phyloP scores from a whole-genome alignment of 2,888 invertebrate species.

The Hydropsyche betteni region DNA sequence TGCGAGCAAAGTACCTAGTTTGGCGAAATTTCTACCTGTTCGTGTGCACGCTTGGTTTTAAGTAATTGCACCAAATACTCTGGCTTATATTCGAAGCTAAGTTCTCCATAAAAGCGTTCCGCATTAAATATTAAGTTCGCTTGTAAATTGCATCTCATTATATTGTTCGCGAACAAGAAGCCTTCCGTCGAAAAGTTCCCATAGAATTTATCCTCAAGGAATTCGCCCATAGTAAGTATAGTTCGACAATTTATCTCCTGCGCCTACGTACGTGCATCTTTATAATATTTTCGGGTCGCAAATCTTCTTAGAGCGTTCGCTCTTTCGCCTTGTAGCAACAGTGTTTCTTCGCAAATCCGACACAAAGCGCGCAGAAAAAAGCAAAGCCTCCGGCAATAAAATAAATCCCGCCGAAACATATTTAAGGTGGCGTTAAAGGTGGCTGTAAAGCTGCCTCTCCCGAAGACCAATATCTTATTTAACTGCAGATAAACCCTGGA shows the following conservation, averaged over 20 bases:
- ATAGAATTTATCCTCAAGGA: background rate
- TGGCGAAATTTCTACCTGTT: too few relatives aligned
- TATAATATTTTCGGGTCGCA: slow-evolving; percentile 18
- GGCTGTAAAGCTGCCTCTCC: slow-evolving; percentile 37
- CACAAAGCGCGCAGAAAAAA: slow-evolving; percentile 20
- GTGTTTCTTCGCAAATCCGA: slow-evolving; percentile 20
- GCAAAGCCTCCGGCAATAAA: slow-evolving; percentile 40
- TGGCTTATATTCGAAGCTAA: slow-evolving; percentile 10
- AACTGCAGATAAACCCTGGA: slow-evolving; percentile 42
- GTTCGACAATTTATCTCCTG: background rate
- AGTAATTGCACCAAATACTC: slow-evolving; percentile 15
- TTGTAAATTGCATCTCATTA: slow-evolving; percentile 19
- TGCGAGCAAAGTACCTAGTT: too few relatives aligned
- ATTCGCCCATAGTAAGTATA: background rate
- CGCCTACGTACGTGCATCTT: background rate
- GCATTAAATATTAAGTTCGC: slow-evolving; percentile 15
- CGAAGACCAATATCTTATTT: slow-evolving; percentile 39
- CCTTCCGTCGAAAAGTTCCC: background rate
- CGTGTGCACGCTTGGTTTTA: background rate
- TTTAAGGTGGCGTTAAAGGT: slow-evolving; percentile 41
- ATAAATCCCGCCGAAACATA: slow-evolving; percentile 44
- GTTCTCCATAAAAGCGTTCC: slow-evolving; percentile 2
- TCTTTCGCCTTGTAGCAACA: slow-evolving; percentile 10
- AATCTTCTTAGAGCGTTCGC: slow-evolving; percentile 21
- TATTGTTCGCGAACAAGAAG: background rate